These are phyloP conservation scores for Schizaphis graminum DNA, from an alignment of 2,888 invertebrate species.

Conservation along the genomic window DNA sequence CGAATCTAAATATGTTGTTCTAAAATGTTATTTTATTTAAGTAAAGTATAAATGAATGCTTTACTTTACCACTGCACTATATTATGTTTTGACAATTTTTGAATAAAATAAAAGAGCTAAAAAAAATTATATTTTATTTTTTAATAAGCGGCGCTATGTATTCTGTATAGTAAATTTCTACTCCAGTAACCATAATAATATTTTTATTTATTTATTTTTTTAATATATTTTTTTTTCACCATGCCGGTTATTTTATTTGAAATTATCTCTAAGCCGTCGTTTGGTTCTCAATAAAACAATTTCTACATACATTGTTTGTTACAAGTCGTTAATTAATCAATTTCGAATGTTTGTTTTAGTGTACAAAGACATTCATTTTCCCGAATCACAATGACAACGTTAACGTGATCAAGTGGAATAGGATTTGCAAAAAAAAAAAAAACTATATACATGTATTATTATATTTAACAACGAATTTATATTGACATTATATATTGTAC, in stretches of 20 bases:
- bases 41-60: neutral
- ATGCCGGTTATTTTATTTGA: neutral
- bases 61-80: neutral
- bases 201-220: neutral
- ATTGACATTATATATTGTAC: constrained; percentile 36
- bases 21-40: neutral
- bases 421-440: neutral
- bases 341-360: neutral
- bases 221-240: too few relatives aligned
- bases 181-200: neutral
- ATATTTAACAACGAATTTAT: constrained; percentile 12
- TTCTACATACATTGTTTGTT: neutral
- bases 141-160: neutral
- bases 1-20: neutral
- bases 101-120: neutral
- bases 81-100: neutral
- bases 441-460: neutral
- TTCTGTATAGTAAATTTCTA: neutral
- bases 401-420: constrained; percentile 24
- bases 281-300: neutral
- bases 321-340: constrained; percentile 7
- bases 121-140: neutral
- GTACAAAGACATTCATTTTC: neutral
- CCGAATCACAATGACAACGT: constrained; percentile 1
- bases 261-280: neutral